These are phyloP conservation scores for Heteractis magnifica DNA, from an alignment of 92 coral and sea anemone genomes.

Conservation along the genomic window DNA sequence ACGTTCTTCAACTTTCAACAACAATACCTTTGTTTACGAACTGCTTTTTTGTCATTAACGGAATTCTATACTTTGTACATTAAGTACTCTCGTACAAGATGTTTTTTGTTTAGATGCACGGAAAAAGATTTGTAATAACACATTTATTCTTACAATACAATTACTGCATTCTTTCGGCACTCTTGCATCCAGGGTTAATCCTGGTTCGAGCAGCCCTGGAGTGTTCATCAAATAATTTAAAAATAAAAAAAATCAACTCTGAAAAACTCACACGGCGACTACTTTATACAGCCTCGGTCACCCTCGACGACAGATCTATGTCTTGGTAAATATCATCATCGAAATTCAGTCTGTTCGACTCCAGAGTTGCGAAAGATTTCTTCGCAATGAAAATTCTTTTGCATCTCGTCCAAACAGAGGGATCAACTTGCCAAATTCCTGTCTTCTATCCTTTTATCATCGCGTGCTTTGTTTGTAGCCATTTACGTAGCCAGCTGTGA, in stretches of 20 bases:
- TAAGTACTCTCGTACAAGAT: not conserved
- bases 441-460: not conserved
- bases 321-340: constrained; percentile 2
- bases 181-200: constrained; percentile 3
- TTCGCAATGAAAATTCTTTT: not conserved
- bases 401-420: constrained; percentile 8
- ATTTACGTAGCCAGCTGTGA: not conserved
- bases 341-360: not conserved
- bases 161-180: constrained; percentile 15
- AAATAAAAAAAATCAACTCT: not conserved
- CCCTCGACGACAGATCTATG: not conserved
- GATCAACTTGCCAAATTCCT: constrained; percentile 13
- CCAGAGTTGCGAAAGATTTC: constrained; percentile 12
- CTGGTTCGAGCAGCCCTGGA: not conserved
- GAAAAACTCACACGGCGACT: not conserved
- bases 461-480: constrained; percentile 25
- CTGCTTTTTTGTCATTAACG: not conserved
- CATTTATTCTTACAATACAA: constrained; percentile 17
- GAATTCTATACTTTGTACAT: constrained; percentile 17
- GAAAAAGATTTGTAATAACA: not conserved
- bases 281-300: not conserved
- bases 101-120: not conserved
- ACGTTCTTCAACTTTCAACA: not conserved
- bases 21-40: constrained; percentile 9
- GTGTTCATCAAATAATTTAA: constrained; percentile 4